Percentiles rank a stretch among this genome's conserved stretches.
These are phyloP conservation scores for Cyclina sinensis DNA, from an alignment of 1,140 invertebrate genomes.

Conservation along the genomic window DNA sequence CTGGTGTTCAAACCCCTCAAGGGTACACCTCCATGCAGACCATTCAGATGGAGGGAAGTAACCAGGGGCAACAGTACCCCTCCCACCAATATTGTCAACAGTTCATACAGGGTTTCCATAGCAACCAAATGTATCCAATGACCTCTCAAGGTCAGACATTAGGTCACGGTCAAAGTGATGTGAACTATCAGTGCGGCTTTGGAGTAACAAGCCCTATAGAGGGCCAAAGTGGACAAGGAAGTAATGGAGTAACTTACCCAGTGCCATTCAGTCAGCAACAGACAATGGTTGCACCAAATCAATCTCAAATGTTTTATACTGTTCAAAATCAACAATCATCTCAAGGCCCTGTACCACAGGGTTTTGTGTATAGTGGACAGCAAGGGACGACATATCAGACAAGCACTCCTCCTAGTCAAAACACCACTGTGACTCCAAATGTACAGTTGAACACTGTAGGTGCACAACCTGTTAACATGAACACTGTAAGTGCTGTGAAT, in stretches of 20 bases:
- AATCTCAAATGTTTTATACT: slow-evolving; percentile 56
- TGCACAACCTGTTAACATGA: slow-evolving; percentile 34
- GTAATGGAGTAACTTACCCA: slow-evolving; percentile 36
- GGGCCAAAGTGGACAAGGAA: neutral
- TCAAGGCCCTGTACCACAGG: neutral
- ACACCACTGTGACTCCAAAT: slow-evolving; percentile 44
- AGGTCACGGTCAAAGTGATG: slow-evolving; percentile 25
- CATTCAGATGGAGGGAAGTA: neutral
- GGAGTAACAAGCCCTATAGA: slow-evolving; percentile 57
- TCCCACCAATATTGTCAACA: slow-evolving; percentile 56
- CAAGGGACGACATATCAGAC: slow-evolving; percentile 54
- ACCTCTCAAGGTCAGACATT: slow-evolving; percentile 41
- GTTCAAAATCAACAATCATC: slow-evolving; percentile 51
- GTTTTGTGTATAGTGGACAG: slow-evolving; percentile 48
- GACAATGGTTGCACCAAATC: slow-evolving; percentile 24
- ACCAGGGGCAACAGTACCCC: slow-evolving; percentile 39
- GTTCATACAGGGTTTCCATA: slow-evolving; percentile 42
- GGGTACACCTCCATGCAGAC: slow-evolving; percentile 14
- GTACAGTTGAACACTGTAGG: slow-evolving; percentile 30
- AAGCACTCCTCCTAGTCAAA: slow-evolving; percentile 58
- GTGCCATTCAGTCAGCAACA: slow-evolving; percentile 57
- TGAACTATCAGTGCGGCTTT: slow-evolving; percentile 52
- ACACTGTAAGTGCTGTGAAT: slow-evolving; percentile 31
- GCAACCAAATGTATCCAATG: slow-evolving; percentile 54
- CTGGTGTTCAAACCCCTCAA: neutral